Conservation (phyloP, 2,888 invertebrate genomes). For the Chironomus riparius region DNA sequence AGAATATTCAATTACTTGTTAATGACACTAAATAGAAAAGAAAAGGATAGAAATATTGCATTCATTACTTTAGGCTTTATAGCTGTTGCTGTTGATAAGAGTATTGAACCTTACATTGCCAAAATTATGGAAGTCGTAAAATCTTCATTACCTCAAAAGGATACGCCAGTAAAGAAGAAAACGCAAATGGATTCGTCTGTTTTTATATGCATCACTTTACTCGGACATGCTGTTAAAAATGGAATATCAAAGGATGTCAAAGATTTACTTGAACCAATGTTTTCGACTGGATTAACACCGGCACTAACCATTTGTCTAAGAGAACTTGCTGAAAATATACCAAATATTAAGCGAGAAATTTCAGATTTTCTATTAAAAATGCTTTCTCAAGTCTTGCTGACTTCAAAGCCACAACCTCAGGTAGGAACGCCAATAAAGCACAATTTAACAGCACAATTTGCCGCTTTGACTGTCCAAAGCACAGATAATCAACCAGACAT, state of each 20-base stretch:
- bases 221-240: conserved; percentile 79
- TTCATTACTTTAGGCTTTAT: conserved; percentile 86
- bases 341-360: conserved; percentile 78
- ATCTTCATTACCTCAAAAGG: conserved; percentile 65
- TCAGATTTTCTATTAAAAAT: conserved; percentile 88
- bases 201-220: conserved; percentile 84
- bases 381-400: conserved; percentile 79
- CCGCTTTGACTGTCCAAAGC: conserved; percentile 35
- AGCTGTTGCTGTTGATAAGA: conserved; percentile 76
- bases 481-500: conserved; percentile 53
- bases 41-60: conserved; percentile 77
- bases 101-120: conserved; percentile 69
- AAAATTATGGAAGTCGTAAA: conserved; percentile 79
- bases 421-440: conserved; percentile 63
- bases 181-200: conserved; percentile 76
- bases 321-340: conserved; percentile 81
- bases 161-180: conserved; percentile 67
- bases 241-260: conserved; percentile 68
- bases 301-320: conserved; percentile 84
- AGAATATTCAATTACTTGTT: conserved; percentile 71
- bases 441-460: conserved; percentile 39
- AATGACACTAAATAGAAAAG: conserved; percentile 64
- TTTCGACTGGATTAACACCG: conserved; percentile 82
- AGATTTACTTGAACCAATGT: conserved; percentile 82
- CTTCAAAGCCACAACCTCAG: conserved; percentile 69